These are phyloP conservation scores for Cromileptes altivelis DNA, from an alignment of 2,113 vertebrate genomes.

Conservation along the genomic window DNA sequence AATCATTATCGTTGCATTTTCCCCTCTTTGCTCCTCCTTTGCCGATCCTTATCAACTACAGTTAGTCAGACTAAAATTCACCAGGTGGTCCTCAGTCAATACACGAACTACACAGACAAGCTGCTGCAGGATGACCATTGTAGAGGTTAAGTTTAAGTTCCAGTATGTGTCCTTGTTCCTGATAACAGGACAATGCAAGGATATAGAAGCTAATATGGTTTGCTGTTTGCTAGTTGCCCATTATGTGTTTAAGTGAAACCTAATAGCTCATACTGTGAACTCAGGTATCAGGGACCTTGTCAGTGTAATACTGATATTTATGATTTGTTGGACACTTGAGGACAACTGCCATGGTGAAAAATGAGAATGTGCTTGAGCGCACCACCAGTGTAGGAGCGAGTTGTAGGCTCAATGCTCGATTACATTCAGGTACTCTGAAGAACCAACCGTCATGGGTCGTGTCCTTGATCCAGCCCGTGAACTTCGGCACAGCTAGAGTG, in stretches of 20 bases:
- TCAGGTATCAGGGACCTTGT: neutral
- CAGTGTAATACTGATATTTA: neutral
- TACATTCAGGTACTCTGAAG: neutral
- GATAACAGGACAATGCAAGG: too few species aligned
- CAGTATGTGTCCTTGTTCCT: too few species aligned
- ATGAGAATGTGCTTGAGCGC: neutral
- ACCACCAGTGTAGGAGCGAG: neutral
- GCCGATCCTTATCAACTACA: neutral
- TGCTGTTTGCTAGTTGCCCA: too few species aligned
- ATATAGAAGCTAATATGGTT: neutral
- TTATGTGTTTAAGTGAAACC: neutral
- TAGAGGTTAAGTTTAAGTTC: too few species aligned
- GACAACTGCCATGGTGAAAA: neutral
- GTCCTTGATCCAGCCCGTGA: neutral
- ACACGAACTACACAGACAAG: too few species aligned
- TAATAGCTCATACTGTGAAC: neutral
- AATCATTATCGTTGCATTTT: neutral
- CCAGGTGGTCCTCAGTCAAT: neutral
- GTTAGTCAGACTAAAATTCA: neutral
- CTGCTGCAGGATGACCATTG: too few species aligned
- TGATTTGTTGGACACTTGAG: neutral
- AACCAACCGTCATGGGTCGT: neutral
- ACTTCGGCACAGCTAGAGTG: neutral
- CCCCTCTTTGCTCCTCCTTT: neutral
- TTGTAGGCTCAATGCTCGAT: neutral